Conservation (phyloP, 1,140 invertebrate species). For the Brachionus calyciflorus region DNA sequence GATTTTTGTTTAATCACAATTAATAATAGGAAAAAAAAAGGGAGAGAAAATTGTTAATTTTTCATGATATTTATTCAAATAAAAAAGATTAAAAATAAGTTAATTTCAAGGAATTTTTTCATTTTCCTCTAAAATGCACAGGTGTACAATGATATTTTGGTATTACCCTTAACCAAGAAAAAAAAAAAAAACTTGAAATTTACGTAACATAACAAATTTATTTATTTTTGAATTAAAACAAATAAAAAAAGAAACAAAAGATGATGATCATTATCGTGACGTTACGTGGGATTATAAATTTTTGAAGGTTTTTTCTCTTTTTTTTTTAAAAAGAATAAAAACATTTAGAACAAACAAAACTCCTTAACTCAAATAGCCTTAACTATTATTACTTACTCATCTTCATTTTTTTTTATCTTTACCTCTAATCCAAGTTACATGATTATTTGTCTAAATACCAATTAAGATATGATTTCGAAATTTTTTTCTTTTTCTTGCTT, state of each 20-base stretch:
- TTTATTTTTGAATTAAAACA: conserved; percentile 19
- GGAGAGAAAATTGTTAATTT: background rate
- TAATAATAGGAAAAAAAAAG: background rate
- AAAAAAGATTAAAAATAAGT: background rate
- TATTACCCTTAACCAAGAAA: too few relatives aligned
- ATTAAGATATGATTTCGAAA: background rate
- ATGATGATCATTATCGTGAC: conserved; percentile 22
- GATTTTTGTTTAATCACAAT: conserved; percentile 22
- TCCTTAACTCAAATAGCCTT: conserved; percentile 18
- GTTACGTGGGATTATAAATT: conserved; percentile 21
- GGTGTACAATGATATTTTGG: conserved; percentile 25
- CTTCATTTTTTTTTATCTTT: background rate
- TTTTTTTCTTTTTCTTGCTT: background rate
- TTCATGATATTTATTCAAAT: background rate
- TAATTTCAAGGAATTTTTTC: background rate
- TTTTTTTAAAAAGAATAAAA: too few relatives aligned
- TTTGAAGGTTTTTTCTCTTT: conserved; percentile 7
- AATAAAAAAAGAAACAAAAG: background rate
- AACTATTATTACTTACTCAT: conserved; percentile 13
- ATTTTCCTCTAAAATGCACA: background rate
- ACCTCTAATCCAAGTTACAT: conserved; percentile 35
- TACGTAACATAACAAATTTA: background rate
- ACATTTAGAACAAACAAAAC: conserved; percentile 38
- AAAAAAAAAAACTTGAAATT: background rate
- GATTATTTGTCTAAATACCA: conserved; percentile 39